Conservation (phyloP, 2,797 vertebrate species). For the Hylomyscus alleni region DNA sequence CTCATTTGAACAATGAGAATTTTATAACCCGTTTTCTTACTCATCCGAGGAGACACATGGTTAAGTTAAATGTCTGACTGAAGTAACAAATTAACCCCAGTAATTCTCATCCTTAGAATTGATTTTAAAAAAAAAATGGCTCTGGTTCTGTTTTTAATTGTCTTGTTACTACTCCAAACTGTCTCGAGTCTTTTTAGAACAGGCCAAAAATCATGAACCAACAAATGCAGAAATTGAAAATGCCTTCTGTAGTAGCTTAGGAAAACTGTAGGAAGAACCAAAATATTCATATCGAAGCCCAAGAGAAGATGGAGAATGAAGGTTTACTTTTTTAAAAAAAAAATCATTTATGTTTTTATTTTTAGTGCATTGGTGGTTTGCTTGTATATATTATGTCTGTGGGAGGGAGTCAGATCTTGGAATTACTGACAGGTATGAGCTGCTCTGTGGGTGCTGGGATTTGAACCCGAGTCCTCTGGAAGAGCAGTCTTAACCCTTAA, state of each 20-base stretch:
- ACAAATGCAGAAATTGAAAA: slow-evolving; percentile 55
- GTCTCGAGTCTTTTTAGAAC: slow-evolving; percentile 55
- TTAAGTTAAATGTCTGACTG: slow-evolving; percentile 40
- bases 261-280: slow-evolving; percentile 18
- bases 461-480: background rate
- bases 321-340: background rate
- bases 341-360: background rate
- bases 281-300: background rate
- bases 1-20: background rate
- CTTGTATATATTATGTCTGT: background rate
- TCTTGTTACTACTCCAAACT: slow-evolving; percentile 48
- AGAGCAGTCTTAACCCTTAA: background rate
- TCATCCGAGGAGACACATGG: slow-evolving; percentile 16
- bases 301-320: background rate
- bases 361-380: background rate
- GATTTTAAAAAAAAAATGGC: slow-evolving; percentile 50
- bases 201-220: slow-evolving; percentile 28
- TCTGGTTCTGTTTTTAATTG: slow-evolving; percentile 69
- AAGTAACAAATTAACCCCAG: slow-evolving; percentile 67
- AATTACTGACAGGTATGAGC: background rate
- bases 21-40: background rate
- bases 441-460: background rate
- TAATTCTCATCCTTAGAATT: slow-evolving; percentile 39
- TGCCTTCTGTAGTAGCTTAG: background rate
- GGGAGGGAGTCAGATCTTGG: background rate